A percentile compares a stretch with the other conserved stretches of the same genome.
phyloP scores from a whole-genome alignment of 2,113 vertebrate species.

The Perccottus glenii region DNA sequence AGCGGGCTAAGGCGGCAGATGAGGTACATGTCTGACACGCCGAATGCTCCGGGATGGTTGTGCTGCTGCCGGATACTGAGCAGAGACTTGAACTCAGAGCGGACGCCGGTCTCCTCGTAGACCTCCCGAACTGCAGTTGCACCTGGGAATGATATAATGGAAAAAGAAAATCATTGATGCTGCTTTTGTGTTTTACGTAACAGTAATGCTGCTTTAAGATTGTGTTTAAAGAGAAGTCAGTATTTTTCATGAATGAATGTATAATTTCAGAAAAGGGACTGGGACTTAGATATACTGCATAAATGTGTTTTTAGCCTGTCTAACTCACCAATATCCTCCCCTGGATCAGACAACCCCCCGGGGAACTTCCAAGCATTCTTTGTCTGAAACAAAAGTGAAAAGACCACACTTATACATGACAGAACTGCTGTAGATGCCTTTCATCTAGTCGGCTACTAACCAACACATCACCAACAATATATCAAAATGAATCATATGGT shows the following conservation, averaged over 20 bases:
- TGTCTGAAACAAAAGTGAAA: constrained; percentile 76
- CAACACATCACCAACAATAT: too few relatives aligned
- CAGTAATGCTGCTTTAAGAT: constrained; percentile 5
- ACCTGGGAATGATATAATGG: constrained; percentile 65
- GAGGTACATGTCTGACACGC: constrained; percentile 92
- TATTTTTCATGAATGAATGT: constrained; percentile 49
- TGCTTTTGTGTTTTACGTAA: constrained; percentile 21
- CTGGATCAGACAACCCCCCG: constrained; percentile 91
- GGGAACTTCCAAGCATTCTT: constrained; percentile 94
- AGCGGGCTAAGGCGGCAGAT: constrained; percentile 88
- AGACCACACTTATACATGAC: constrained; percentile 2
- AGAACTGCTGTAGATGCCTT: constrained; percentile 51
- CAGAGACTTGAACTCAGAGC: constrained; percentile 89
- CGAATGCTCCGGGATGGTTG: constrained; percentile 87
- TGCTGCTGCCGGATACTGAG: constrained; percentile 94
- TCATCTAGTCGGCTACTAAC: not conserved
- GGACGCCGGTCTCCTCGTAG: constrained; percentile 92
- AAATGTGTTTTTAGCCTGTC: constrained; percentile 14
- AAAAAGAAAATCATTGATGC: constrained; percentile 7
- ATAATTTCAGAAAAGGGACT: constrained; percentile 16
- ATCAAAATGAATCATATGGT: too few relatives aligned
- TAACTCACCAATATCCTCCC: constrained; percentile 93
- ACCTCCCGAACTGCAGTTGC: constrained; percentile 93
- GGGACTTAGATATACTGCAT: constrained; percentile 46
- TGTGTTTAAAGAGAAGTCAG: not conserved